Conservation (phyloP, 2,113 vertebrate species). For the Holacanthus passer region DNA sequence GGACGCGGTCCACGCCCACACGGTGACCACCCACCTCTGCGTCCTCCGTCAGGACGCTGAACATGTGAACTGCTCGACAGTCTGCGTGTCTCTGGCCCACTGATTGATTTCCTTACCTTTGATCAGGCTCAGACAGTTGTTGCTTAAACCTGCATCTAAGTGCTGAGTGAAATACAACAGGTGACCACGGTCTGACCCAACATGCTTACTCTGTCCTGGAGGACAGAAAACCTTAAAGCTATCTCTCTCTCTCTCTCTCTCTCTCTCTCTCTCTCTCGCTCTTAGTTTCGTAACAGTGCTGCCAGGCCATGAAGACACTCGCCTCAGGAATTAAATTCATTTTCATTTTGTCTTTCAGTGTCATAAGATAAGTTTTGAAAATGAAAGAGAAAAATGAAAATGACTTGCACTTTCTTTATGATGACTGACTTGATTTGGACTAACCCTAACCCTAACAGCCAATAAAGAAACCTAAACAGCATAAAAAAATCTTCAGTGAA, state of each 20-base stretch:
- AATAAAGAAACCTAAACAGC: background rate
- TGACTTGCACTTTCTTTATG: background rate
- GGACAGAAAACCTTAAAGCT: slow-evolving; percentile 47
- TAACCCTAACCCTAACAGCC: background rate
- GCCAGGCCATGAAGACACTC: slow-evolving; percentile 20
- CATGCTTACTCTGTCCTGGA: background rate
- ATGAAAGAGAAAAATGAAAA: background rate
- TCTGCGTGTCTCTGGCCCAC: background rate
- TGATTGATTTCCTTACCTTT: background rate
- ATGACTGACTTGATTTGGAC: background rate
- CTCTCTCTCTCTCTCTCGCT: slow-evolving; percentile 15
- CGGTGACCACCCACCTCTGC: slow-evolving; percentile 65
- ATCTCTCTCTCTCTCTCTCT: background rate
- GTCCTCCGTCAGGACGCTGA: slow-evolving; percentile 16
- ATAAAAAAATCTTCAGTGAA: background rate
- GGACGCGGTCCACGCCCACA: slow-evolving; percentile 37
- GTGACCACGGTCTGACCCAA: slow-evolving; percentile 29
- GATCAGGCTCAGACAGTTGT: background rate
- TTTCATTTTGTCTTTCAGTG: background rate
- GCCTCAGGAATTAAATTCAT: slow-evolving; percentile 27
- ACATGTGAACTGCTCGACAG: slow-evolving; percentile 11
- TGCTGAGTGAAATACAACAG: slow-evolving; percentile 49
- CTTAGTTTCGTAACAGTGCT: slow-evolving; percentile 13
- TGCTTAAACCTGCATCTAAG: slow-evolving; percentile 1
- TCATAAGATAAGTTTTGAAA: background rate